Evolutionary conservation across 2,888 invertebrate species (phyloP).

Genomic region (Tridacna gigas): DNA sequence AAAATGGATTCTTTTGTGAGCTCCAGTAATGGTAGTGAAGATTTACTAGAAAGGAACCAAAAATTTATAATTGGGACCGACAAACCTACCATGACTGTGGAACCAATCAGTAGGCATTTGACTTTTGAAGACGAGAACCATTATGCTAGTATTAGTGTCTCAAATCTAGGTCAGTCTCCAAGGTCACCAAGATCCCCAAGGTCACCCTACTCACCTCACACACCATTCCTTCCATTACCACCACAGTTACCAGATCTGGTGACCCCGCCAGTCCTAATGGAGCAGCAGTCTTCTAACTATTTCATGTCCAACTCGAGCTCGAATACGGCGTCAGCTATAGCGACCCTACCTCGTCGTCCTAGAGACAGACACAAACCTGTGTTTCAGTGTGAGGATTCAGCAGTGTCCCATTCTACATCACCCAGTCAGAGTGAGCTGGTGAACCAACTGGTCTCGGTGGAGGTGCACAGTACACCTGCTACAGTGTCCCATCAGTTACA

Average conservation of each 20-base stretch:
- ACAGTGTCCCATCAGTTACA: slow-evolving; percentile 48
- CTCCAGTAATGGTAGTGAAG: slow-evolving; percentile 80
- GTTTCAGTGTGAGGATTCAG: slow-evolving; percentile 60
- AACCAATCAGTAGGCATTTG: slow-evolving; percentile 58
- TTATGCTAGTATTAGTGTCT: slow-evolving; percentile 45
- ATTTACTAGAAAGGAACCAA: slow-evolving; percentile 66
- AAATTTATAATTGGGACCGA: slow-evolving; percentile 44
- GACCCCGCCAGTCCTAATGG: slow-evolving; percentile 70
- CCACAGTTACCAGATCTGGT: slow-evolving; percentile 71
- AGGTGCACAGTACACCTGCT: slow-evolving; percentile 62
- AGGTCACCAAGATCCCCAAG: slow-evolving; percentile 79
- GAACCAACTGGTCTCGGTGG: slow-evolving; percentile 56
- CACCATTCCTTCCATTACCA: slow-evolving; percentile 62
- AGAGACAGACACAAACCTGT: slow-evolving; percentile 47
- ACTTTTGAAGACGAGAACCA: slow-evolving; percentile 39
- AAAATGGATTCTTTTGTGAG: slow-evolving; percentile 79
- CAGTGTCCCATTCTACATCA: slow-evolving; percentile 47
- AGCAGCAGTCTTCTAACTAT: slow-evolving; percentile 24
- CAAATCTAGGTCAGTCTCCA: slow-evolving; percentile 83
- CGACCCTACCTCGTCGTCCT: slow-evolving; percentile 78
- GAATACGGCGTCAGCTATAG: slow-evolving; percentile 76
- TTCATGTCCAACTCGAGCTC: slow-evolving; percentile 58
- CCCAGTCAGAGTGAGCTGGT: slow-evolving; percentile 35
- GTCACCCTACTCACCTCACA: slow-evolving; percentile 62
- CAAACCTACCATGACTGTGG: slow-evolving; percentile 59